Conservation (phyloP, 2,797 vertebrate genomes). For the Sebastes goodei region DNA sequence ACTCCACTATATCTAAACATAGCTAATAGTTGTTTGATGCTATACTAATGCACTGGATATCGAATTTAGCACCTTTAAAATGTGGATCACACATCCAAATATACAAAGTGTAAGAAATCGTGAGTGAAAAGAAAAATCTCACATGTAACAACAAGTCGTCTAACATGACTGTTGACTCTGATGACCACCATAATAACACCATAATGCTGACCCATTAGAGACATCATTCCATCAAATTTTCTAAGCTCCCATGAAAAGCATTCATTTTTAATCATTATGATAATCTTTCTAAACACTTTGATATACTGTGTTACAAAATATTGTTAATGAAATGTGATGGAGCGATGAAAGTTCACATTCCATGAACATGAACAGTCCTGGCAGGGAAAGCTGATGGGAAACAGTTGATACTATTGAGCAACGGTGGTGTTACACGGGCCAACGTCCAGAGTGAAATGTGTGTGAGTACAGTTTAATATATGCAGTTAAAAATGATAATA, state of each 20-base stretch:
- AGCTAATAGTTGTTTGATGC: too few relatives aligned
- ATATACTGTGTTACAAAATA: background rate
- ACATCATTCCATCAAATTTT: background rate
- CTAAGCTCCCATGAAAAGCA: background rate
- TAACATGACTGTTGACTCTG: background rate
- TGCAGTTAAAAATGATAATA: background rate
- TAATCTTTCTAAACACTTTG: background rate
- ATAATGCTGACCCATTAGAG: background rate
- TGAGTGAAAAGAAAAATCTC: background rate
- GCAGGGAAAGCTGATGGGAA: slow-evolving; percentile 1
- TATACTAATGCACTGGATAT: too few relatives aligned
- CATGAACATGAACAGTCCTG: slow-evolving; percentile 4
- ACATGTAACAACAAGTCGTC: background rate
- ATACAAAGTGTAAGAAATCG: background rate
- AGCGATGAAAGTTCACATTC: background rate
- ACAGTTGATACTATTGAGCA: slow-evolving; percentile 1
- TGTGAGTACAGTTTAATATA: background rate
- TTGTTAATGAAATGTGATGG: slow-evolving; percentile 1
- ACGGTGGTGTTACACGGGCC: background rate
- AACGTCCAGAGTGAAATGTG: background rate
- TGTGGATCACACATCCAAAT: background rate
- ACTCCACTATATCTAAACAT: too few relatives aligned
- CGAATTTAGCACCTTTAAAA: accelerated
- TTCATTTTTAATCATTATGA: too few relatives aligned
- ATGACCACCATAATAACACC: background rate